phyloP scores from a whole-genome alignment of 2,888 invertebrate species.

The Caenorhabditis sp. region DNA sequence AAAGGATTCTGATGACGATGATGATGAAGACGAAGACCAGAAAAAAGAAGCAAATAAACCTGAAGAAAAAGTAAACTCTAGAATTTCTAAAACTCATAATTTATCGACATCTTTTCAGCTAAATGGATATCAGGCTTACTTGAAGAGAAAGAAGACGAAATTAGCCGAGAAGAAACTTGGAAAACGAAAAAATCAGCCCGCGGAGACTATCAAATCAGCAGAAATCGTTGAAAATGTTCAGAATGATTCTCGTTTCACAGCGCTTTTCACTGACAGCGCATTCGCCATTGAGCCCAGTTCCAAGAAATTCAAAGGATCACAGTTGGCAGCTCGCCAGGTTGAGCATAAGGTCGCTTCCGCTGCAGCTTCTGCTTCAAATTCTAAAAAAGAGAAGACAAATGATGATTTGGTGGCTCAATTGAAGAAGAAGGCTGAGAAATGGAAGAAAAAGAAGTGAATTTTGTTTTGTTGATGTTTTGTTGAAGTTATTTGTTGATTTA shows the following conservation, averaged over 20 bases:
- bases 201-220: conserved; percentile 25
- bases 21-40: conserved; percentile 28
- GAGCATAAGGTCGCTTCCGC: conserved; percentile 12
- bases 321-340: conserved; percentile 35
- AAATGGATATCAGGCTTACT: conserved; percentile 36
- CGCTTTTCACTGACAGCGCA: conserved; percentile 65
- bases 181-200: conserved; percentile 2
- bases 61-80: conserved; percentile 31
- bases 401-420: conserved; percentile 41
- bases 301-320: conserved; percentile 38
- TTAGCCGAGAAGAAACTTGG: conserved; percentile 29
- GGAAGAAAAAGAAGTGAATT: conserved; percentile 8
- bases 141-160: conserved; percentile 37
- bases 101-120: too few species aligned
- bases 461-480: conserved; percentile 4
- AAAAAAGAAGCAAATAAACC: conserved; percentile 24
- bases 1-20: conserved; percentile 12
- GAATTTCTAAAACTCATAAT: too few species aligned
- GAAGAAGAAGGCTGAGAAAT: conserved; percentile 43
- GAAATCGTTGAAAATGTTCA: conserved; percentile 44
- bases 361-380: background rate
- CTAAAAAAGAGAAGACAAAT: background rate
- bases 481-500: conserved; percentile 1
- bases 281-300: conserved; percentile 63
- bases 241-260: conserved; percentile 62